These are phyloP conservation scores for Engystomops pustulosus DNA, from an alignment of 2,113 vertebrate species.

Conservation along the genomic window DNA sequence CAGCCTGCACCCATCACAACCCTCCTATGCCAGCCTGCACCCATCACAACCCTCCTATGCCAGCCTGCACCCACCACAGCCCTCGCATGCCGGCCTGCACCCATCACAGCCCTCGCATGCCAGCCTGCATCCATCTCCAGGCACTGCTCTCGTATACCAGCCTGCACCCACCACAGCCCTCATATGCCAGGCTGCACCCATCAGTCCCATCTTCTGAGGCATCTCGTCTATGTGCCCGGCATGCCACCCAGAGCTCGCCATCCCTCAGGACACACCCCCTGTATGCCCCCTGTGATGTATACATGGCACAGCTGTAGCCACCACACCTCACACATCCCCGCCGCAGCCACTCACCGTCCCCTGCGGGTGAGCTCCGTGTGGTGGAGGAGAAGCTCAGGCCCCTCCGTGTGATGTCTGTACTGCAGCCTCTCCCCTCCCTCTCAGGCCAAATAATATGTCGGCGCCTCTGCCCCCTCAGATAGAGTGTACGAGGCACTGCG, in stretches of 20 bases:
- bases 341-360: slow-evolving; percentile 7
- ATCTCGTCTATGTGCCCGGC: too few species aligned
- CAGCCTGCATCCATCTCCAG: too few species aligned
- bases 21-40: too few species aligned
- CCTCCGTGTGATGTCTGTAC: slow-evolving; percentile 13
- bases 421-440: slow-evolving; percentile 31
- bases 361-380: slow-evolving; percentile 17
- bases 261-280: neutral
- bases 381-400: slow-evolving; percentile 26
- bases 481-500: slow-evolving; percentile 17
- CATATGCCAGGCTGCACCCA: neutral
- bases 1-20: too few species aligned
- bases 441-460: slow-evolving; percentile 23
- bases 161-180: too few species aligned
- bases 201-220: neutral
- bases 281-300: neutral
- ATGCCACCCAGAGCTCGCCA: too few species aligned
- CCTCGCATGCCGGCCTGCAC: neutral
- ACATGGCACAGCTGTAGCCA: neutral
- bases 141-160: neutral
- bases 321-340: neutral
- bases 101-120: too few species aligned
- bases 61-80: neutral
- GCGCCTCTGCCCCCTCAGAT: slow-evolving; percentile 22
- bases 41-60: neutral